phyloP scores from a whole-genome alignment of 37 sponge, comb jelly and placozoan genomes.

The Crambe crambe region DNA sequence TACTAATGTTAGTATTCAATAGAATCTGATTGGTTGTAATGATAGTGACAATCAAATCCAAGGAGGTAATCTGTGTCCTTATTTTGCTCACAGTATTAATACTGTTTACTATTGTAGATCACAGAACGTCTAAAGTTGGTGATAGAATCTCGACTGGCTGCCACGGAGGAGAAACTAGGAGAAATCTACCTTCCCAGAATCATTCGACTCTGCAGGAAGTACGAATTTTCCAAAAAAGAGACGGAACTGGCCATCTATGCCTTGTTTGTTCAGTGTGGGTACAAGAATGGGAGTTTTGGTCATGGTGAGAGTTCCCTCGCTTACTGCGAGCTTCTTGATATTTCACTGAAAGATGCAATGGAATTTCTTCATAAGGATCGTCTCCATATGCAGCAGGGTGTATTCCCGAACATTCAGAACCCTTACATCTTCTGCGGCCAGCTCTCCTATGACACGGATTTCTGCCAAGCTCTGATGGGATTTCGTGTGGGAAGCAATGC shows the following conservation, averaged over 20 bases:
- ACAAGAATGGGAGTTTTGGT: background rate
- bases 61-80: no score
- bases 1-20: no score
- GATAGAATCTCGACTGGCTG: conserved; percentile 22
- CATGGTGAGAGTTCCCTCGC: background rate
- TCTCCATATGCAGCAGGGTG: conserved; percentile 66
- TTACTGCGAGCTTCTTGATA: conserved; percentile 10
- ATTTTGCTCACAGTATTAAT: no score
- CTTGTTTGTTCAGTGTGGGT: conserved; percentile 16
- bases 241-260: conserved; percentile 37
- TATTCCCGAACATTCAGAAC: conserved; percentile 72
- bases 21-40: no score
- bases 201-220: conserved; percentile 54
- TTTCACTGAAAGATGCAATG: conserved; percentile 28
- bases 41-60: no score
- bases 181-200: conserved; percentile 61
- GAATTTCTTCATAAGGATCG: conserved; percentile 52
- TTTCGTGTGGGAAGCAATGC: conserved; percentile 49
- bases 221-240: conserved; percentile 65
- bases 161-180: conserved; percentile 59
- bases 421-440: conserved; percentile 50
- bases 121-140: conserved; percentile 19
- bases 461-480: conserved; percentile 65
- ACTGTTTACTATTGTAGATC: conserved; percentile 17
- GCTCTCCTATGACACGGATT: conserved; percentile 48